A percentile compares a stretch with the other conserved stretches of the same genome.
Evolutionary conservation across 2,888 invertebrate species (phyloP).

Genomic region (Zootermopsis nevadensis): DNA sequence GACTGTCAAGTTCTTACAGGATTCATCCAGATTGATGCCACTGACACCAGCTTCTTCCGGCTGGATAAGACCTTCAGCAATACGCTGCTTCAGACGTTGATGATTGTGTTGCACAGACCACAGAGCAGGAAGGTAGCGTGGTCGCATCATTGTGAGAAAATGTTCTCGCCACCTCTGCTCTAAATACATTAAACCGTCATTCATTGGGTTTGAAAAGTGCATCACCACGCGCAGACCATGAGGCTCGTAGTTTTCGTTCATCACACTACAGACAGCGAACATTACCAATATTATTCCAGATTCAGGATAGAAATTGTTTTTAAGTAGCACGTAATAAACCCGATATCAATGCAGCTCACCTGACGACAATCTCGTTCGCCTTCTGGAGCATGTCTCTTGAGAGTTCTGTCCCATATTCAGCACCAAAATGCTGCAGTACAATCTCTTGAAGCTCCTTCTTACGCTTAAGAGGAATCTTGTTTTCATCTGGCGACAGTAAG

Average conservation of each 20-base stretch:
- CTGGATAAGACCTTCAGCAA: slow-evolving; percentile 29
- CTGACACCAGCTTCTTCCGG: slow-evolving; percentile 41
- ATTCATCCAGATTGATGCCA: slow-evolving; percentile 23
- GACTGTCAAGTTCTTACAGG: too few relatives aligned
- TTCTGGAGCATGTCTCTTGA: background rate
- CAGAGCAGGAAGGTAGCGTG: slow-evolving; percentile 74
- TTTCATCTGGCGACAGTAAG: slow-evolving; percentile 60
- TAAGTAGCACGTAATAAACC: too few relatives aligned
- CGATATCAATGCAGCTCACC: background rate
- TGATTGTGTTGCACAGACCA: slow-evolving; percentile 83
- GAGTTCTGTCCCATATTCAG: slow-evolving; percentile 54
- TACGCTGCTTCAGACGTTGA: slow-evolving; percentile 63
- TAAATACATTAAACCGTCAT: slow-evolving; percentile 70
- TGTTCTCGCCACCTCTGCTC: slow-evolving; percentile 82
- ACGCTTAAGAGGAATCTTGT: slow-evolving; percentile 67
- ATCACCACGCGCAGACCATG: slow-evolving; percentile 73
- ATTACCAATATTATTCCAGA: background rate
- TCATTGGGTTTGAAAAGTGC: slow-evolving; percentile 60
- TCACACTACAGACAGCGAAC: slow-evolving; percentile 53
- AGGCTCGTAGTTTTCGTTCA: slow-evolving; percentile 65
- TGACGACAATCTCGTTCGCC: background rate
- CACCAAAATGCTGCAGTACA: slow-evolving; percentile 67
- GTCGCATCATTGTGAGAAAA: slow-evolving; percentile 79
- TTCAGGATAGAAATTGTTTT: too few relatives aligned
- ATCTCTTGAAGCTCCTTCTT: slow-evolving; percentile 64